Evolutionary conservation across 2,797 vertebrate genomes (phyloP).

Genomic region (Peromyscus attwateri): DNA sequence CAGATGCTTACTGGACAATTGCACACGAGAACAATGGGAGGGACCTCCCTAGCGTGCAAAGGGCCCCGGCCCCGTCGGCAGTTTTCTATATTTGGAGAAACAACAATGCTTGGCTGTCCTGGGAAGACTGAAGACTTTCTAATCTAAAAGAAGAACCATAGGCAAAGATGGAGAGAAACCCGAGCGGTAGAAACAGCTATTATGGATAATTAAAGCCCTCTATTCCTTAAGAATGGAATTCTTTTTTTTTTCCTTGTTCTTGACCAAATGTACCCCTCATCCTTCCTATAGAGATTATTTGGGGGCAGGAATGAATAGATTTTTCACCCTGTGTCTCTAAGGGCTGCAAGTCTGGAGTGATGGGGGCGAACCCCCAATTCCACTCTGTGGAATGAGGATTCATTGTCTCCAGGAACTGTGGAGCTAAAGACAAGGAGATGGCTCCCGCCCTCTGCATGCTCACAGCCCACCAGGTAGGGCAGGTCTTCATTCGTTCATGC

Average conservation of each 20-base stretch:
- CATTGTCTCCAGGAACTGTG: background rate
- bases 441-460: too few species aligned
- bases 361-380: too few species aligned
- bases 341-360: background rate
- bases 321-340: background rate
- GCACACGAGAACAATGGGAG: background rate
- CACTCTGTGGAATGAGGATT: background rate
- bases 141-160: background rate
- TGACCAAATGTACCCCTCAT: background rate
- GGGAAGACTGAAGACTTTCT: slow-evolving; percentile 28
- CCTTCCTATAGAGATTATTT: background rate
- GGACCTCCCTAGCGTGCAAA: background rate
- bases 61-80: background rate
- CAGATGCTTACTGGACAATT: background rate
- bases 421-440: background rate
- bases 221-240: slow-evolving; percentile 21
- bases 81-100: slow-evolving; percentile 42
- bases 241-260: background rate
- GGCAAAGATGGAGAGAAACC: background rate
- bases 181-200: slow-evolving; percentile 25
- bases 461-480: background rate
- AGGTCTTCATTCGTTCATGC: background rate
- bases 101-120: background rate
- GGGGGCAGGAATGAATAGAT: background rate
- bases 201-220: slow-evolving; percentile 57